Evolutionary conservation across 2,797 vertebrate genomes (phyloP).

Genomic region (Mycteria americana): DNA sequence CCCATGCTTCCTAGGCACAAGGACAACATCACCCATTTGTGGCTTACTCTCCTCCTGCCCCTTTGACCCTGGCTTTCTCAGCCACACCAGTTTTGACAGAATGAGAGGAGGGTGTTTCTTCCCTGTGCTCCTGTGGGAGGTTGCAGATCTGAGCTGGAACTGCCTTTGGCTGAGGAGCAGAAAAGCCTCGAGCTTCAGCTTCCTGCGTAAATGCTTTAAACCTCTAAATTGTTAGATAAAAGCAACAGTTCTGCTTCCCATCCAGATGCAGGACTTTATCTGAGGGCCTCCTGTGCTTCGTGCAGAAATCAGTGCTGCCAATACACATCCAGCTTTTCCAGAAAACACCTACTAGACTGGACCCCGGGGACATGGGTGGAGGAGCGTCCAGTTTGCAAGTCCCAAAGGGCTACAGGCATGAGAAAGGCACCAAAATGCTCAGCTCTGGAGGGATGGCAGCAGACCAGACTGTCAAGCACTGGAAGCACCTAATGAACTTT

Average conservation of each 20-base stretch:
- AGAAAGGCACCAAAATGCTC: not conserved
- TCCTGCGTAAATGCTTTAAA: not conserved
- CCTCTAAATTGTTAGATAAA: not conserved
- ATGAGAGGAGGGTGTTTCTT: not conserved
- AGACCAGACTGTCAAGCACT: not conserved
- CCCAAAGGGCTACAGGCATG: not conserved
- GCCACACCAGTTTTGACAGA: not conserved
- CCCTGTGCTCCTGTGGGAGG: not conserved
- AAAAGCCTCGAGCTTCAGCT: not conserved
- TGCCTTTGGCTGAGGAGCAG: not conserved
- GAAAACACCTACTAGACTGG: not conserved
- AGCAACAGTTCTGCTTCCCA: not conserved
- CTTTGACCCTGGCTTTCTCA: not conserved
- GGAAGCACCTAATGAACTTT: not conserved
- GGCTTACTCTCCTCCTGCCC: not conserved
- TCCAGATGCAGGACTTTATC: not conserved
- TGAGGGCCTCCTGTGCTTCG: not conserved
- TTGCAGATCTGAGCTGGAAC: not conserved
- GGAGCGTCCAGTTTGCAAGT: not conserved
- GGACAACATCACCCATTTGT: not conserved
- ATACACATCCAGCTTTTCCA: not conserved
- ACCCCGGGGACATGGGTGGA: not conserved
- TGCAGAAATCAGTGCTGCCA: not conserved
- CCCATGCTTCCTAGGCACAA: not conserved
- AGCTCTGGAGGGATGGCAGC: not conserved